Base-by-base conservation (phyloP, 2,888 invertebrate species). In the Apomyelois bistriatella region DNA sequence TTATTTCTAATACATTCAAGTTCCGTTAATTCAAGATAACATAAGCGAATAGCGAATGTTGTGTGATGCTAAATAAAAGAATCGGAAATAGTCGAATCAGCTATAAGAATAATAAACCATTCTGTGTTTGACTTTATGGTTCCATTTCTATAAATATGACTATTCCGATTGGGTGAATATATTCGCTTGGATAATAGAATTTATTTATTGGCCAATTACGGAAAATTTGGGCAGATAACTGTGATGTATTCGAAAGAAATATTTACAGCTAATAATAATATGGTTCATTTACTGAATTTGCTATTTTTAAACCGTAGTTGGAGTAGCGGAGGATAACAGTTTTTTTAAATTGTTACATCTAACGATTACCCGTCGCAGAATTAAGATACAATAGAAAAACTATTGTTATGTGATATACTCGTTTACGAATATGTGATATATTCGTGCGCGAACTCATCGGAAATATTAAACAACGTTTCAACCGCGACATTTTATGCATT, bases 151-250 rank as follows among this genome's bases (percentile, higher is more conserved):
- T 46, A 46, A 32, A 46, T 43, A 46, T 15, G 32, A 46, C 46
- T 15, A 46, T 32, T 46, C 9, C 30, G 10, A 15, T 6, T 13
- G 46, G 32, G 13, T 30, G 15, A 30, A 30, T 46, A 15, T 9
- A 10, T 30, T 46, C 46, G 15, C 30, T 10, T 28, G 9, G 22
- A 28, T 48, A 38, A 48, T 37, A 48, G 37, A 8, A 22, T 22
- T 37, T 37, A 37, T 48, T 48, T 48, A 48, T 48, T 28, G 48
- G 37, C 36, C 13, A 30, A 36, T 48, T 37, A 36, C 13, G 15
- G 36, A 36, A 15, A 36, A 48, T 38, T 37, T 38, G 3, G 12
- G 22, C 10, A 48, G 37, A 48, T 48, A 7, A 48, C n/a, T 37
- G 6, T 12, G 13, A 17, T 38, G 17, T 38, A 22, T 22, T 8